A percentile compares a stretch with the other conserved stretches of the same genome.
Evolutionary conservation across 2,797 vertebrate genomes (phyloP).

Genomic region (Jordanella pulchra): DNA sequence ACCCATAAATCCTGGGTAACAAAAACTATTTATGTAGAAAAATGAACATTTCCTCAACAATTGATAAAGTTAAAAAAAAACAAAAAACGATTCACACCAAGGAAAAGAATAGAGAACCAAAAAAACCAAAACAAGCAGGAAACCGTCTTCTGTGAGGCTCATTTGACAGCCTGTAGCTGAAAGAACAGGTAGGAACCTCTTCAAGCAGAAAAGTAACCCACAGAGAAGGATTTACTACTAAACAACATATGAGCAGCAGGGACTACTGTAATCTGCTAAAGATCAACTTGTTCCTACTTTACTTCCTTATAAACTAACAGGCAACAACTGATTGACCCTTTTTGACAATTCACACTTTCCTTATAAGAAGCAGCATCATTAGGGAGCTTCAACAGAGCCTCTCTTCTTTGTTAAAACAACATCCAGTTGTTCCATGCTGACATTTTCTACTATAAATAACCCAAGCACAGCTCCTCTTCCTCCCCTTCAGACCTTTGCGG

Average conservation of each 20-base stretch:
- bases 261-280: not conserved
- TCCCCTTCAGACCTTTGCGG: not conserved
- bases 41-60: not conserved
- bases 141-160: not conserved
- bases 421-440: not conserved
- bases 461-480: not conserved
- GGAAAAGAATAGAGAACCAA: too few relatives aligned
- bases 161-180: not conserved
- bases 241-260: not conserved
- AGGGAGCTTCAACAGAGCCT: not conserved
- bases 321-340: not conserved
- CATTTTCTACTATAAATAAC: not conserved
- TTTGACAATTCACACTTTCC: not conserved
- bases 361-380: not conserved
- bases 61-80: too few relatives aligned
- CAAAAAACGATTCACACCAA: too few relatives aligned
- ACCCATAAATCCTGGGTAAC: not conserved
- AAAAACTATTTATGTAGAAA: not conserved
- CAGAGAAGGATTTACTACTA: too few relatives aligned
- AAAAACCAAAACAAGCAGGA: not conserved
- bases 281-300: not conserved
- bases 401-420: not conserved
- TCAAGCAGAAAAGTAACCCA: not conserved
- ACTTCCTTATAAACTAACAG: not conserved
- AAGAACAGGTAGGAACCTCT: not conserved